A percentile compares a stretch with the other conserved stretches of the same genome.
Conservation (phyloP, 2,888 invertebrate species). For the Anagyrus pseudococci region DNA sequence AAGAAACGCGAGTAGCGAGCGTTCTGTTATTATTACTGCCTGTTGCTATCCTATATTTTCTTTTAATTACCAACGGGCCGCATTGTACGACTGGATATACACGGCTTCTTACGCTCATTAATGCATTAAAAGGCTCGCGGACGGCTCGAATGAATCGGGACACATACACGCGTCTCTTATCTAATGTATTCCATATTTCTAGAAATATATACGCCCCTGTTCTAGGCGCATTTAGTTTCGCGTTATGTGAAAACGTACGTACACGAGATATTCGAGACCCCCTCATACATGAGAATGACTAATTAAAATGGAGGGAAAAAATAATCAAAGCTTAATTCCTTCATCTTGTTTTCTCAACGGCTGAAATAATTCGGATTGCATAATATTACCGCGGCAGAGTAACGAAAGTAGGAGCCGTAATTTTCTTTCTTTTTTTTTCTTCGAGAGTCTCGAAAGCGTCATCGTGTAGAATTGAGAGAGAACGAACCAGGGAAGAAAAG, state of each 20-base stretch:
- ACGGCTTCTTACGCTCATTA: no score
- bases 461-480: no score
- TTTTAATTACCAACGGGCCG: neutral
- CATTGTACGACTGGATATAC: no score
- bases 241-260: conserved; percentile 8
- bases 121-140: no score
- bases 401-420: no score
- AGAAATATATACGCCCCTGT: neutral
- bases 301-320: neutral
- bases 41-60: neutral
- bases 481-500: no score
- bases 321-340: neutral
- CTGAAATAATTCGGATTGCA: no score
- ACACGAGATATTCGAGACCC: neutral
- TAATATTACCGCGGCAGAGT: no score
- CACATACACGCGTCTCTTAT: conserved; percentile 6
- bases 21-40: neutral
- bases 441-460: no score
- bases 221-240: conserved; percentile 1
- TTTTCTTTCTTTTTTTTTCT: no score
- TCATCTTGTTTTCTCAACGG: neutral
- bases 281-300: neutral
- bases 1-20: neutral
- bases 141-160: conserved; percentile 1
- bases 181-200: conserved; percentile 18